Conservation (phyloP, 2,888 invertebrate genomes). For the Meteorus cinctellus region DNA sequence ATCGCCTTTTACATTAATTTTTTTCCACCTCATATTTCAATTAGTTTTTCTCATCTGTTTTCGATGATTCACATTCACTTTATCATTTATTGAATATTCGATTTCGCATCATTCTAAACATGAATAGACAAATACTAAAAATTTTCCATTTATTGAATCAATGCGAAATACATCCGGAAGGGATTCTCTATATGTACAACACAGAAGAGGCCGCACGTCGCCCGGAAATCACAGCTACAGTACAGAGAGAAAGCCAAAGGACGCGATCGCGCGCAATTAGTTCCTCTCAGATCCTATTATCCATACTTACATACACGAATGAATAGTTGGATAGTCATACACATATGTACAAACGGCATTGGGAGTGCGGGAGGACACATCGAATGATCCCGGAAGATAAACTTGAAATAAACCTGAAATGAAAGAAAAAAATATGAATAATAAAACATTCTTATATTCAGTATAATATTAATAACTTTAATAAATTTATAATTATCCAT, state of each 20-base stretch:
- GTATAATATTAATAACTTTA: too few species aligned
- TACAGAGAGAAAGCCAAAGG: slow-evolving; percentile 42
- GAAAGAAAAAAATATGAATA: not conserved
- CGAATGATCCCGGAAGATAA: slow-evolving; percentile 18
- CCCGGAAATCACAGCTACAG: not conserved
- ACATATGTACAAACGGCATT: slow-evolving; percentile 19
- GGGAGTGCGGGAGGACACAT: slow-evolving; percentile 25
- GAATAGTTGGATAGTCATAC: not conserved
- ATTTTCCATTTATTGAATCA: not conserved
- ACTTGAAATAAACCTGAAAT: not conserved
- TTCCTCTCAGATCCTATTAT: slow-evolving; percentile 19
- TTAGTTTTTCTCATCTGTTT: too few species aligned
- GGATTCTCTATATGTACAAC: not conserved
- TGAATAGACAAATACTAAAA: too few species aligned
- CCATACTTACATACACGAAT: not conserved
- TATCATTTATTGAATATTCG: too few species aligned
- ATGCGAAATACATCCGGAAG: not conserved
- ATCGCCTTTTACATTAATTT: too few species aligned
- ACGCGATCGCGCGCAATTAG: slow-evolving; percentile 40
- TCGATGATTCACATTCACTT: too few species aligned
- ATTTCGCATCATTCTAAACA: too few species aligned
- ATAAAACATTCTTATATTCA: not conserved
- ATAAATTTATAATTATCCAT: too few species aligned
- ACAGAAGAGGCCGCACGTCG: not conserved
- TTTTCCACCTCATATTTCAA: too few species aligned